Evolutionary conservation across 2,888 invertebrate species (phyloP).

Genomic region (Hemithea aestivaria): DNA sequence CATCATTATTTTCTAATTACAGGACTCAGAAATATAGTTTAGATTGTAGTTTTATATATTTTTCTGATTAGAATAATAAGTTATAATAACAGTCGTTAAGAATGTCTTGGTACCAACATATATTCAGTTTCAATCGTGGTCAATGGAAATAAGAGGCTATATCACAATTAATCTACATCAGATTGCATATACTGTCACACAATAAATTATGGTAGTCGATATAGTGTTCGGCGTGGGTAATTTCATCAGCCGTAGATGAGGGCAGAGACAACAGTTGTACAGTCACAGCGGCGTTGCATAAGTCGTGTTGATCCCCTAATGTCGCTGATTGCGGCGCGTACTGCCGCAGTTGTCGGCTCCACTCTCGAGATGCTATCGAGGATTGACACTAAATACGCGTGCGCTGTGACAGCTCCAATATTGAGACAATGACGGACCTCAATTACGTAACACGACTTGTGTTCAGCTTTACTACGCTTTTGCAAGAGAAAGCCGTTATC

Average conservation of each 20-base stretch:
- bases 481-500: conserved; percentile 45
- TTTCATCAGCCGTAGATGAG: conserved; percentile 1
- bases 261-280: conserved; percentile 6
- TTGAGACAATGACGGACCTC: conserved; percentile 71
- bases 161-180: no score
- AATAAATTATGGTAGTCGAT: no score
- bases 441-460: conserved; percentile 66
- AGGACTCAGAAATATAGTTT: conserved; percentile 1
- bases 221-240: no score
- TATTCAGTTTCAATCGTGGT: no score
- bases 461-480: conserved; percentile 42
- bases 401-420: conserved; percentile 71
- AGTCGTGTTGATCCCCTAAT: conserved; percentile 58
- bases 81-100: no score
- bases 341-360: conserved; percentile 37
- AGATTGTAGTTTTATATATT: background rate
- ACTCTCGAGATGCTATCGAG: conserved; percentile 70
- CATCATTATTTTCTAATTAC: conserved; percentile 21
- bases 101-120: no score
- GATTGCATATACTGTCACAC: no score
- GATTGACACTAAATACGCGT: conserved; percentile 76
- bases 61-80: background rate
- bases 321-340: conserved; percentile 51
- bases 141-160: no score
- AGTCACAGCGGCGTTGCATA: conserved; percentile 46